Conservation (phyloP, 2,888 invertebrate genomes). For the Salticus scenicus region DNA sequence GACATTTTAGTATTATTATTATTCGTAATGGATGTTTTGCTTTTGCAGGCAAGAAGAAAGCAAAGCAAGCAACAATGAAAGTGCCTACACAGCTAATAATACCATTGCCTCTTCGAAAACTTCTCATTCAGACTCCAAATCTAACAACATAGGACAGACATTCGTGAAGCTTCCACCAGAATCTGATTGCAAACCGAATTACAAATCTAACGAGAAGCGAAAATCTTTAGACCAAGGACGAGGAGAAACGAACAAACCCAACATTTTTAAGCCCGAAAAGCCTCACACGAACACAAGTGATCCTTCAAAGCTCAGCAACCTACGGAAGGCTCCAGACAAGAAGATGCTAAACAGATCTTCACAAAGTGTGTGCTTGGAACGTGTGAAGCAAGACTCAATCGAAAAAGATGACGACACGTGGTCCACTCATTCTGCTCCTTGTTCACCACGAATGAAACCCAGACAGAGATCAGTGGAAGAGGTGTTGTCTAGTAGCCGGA, state of each 20-base stretch:
- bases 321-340: constrained; percentile 36
- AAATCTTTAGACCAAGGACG: not conserved
- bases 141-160: constrained; percentile 24
- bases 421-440: constrained; percentile 57
- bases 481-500: constrained; percentile 42
- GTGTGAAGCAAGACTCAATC: constrained; percentile 39
- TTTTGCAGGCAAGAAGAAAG: not conserved
- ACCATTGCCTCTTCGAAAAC: not conserved
- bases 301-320: not conserved
- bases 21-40: too few species aligned
- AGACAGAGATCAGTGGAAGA: constrained; percentile 62
- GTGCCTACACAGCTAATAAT: not conserved
- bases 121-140: not conserved
- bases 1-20: too few species aligned
- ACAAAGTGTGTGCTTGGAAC: constrained; percentile 51
- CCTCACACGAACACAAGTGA: not conserved
- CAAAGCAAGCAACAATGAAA: constrained; percentile 4
- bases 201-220: not conserved
- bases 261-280: not conserved
- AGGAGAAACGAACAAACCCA: not conserved
- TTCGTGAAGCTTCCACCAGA: constrained; percentile 51
- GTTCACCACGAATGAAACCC: constrained; percentile 46
- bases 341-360: constrained; percentile 50
- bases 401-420: constrained; percentile 32
- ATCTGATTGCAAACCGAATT: not conserved